Evolutionary conservation across 2,113 vertebrate species (phyloP).

Genomic region (Solenodon paradoxus): DNA sequence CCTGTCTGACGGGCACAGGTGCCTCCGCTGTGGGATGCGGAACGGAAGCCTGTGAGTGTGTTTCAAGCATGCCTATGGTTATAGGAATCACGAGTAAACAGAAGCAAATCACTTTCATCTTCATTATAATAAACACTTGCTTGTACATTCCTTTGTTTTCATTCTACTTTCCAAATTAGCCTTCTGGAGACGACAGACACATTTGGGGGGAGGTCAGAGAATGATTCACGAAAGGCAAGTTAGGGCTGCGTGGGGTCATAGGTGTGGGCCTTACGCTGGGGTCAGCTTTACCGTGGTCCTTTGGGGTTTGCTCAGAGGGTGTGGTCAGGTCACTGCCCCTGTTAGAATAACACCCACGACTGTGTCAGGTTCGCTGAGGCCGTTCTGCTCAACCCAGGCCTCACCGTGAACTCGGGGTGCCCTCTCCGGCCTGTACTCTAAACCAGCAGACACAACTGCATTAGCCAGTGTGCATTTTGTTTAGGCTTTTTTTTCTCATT

Average conservation of each 20-base stretch:
- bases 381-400: neutral
- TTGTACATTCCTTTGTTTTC: neutral
- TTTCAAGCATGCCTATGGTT: neutral
- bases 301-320: neutral
- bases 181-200: neutral
- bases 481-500: neutral
- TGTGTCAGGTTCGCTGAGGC: neutral
- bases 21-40: neutral
- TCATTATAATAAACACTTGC: neutral
- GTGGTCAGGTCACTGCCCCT: no score
- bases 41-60: no score
- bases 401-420: fast-evolving
- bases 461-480: fast-evolving
- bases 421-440: no score
- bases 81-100: neutral
- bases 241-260: neutral
- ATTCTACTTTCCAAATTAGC: neutral
- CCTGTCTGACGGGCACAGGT: neutral
- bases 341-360: fast-evolving
- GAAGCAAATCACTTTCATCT: neutral
- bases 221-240: neutral
- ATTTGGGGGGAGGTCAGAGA: neutral
- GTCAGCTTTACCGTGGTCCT: neutral
- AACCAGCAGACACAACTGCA: neutral
- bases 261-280: neutral